Percentiles rank a stretch among this genome's conserved stretches.
These are phyloP conservation scores for Syngnathoides biaculeatus DNA, from an alignment of 2,113 vertebrate species.

Conservation along the genomic window DNA sequence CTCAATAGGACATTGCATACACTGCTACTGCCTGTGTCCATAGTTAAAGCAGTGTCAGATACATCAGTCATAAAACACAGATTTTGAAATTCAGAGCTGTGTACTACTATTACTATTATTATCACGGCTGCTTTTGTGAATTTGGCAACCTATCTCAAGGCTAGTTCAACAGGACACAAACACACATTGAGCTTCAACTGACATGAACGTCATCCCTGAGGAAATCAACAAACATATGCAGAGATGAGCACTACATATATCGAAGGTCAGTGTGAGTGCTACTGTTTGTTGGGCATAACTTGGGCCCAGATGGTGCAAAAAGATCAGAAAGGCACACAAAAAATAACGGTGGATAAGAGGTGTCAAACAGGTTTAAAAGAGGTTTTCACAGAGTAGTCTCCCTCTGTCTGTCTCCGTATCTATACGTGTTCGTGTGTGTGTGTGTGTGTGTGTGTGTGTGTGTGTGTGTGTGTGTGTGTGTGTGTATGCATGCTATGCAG, in stretches of 20 bases:
- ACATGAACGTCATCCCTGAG: constrained; percentile 16
- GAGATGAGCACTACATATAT: constrained; percentile 12
- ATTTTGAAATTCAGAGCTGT: background rate
- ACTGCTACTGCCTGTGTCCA: background rate
- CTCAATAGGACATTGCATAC: background rate
- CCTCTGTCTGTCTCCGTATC: constrained; percentile 30
- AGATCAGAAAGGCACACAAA: constrained; percentile 24
- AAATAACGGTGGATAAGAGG: constrained; percentile 10
- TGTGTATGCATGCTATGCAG: constrained; percentile 26
- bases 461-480: constrained; percentile 5
- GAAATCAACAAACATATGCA: constrained; percentile 25
- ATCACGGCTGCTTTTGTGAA: constrained; percentile 45
- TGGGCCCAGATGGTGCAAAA: constrained; percentile 29
- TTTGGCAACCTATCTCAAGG: constrained; percentile 54
- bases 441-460: constrained; percentile 16
- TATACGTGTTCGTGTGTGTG: constrained; percentile 5
- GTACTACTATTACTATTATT: constrained; percentile 17
- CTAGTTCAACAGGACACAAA: constrained; percentile 52
- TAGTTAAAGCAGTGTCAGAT: background rate
- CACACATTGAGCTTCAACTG: constrained; percentile 12
- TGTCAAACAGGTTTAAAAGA: constrained; percentile 46
- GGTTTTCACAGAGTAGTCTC: constrained; percentile 42
- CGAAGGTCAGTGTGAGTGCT: constrained; percentile 25
- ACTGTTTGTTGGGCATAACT: too few species aligned
- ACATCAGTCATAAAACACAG: background rate